Evolutionary conservation across 2,113 vertebrate genomes (phyloP), one percentile per base, ranked within the genome.

Genomic region (Colaptes auratus): DNA sequence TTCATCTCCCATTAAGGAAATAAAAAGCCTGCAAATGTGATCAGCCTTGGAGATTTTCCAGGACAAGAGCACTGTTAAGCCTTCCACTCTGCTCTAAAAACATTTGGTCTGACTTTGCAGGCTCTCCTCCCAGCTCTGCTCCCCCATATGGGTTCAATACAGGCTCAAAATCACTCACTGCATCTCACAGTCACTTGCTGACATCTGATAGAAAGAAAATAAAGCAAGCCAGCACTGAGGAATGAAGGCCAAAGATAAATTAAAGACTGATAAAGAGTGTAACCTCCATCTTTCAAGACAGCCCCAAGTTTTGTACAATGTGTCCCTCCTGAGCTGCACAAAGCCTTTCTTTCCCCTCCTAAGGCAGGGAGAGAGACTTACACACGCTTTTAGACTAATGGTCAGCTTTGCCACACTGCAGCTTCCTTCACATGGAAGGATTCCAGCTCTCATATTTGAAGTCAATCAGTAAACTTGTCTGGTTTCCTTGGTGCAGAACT

Each of bases 31-130:
- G 6, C 70, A 93, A 92, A 96, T 93, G 88, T 71, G 83, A 95
- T 96, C 89, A 86, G 92, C 89, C 90, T 87, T 96, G 89, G 94
- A 94, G 86, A 59, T 88, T 91, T 91, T 93, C 93, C 94, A 95
- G 88, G 35, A 36, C 2, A 30, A 86, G 67, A 69, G 48, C 7
- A 27, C 67, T 95, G 39, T 85, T 31, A 21, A 92, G 79, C 72
- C 72, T 78, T 31, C 42, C 16, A 3, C 91, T 53, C 67, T 35
- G 35, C 87, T 76, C 89, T 20, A 2, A 52, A 28, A 71, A 36
- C 88, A 64, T 65, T 48, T 46, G 59, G 70, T 39, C 77, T n/a
- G 81, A 9, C 80, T 86, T 7, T 11, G 70, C 52, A 59, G 52
- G 53, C 72, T 79, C 46, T 46, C 25, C 30, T 58, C 71, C 81